Evolutionary conservation across 2,797 vertebrate species (phyloP), one percentile per base, ranked within the genome.

Genomic region (Malurus leucopterus): DNA sequence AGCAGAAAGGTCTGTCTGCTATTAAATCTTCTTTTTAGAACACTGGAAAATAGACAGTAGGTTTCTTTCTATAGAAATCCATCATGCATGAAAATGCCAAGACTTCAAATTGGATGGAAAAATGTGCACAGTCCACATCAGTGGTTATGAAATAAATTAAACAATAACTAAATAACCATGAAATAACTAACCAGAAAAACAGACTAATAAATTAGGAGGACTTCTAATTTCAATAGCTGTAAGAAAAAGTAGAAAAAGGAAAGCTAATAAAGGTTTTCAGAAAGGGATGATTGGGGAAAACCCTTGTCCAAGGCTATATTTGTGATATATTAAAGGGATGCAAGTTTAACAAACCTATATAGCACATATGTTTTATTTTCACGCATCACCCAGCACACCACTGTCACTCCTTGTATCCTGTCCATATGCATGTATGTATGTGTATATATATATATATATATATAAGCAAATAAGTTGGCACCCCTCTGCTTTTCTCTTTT

Each of bases 381-480:
- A 72, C 38, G 36, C 13, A 43, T 30, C 50, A 46, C 11, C 8
- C 83, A 55, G 22, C 32, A 78, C 17, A 67, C 11, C 38, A 71
- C 0, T 53, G 10, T 30, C 44, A 70, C 10, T 29, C 14, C 13
- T 62, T 38, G 6, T 30, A 51, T 14, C 19, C 17, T 53, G 51
- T 19, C 49, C 41, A 30, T 6, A 3, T 24, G 19, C 6, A 38
- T 6, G 8, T 29, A 44, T 26, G 7, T 30, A 18, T 11, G 1
- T 30, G 34, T 26, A 14, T 40, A 16, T 40, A 16, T 6, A 44
- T 14, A 13, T 30, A 41, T 26, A 14, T 40, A 16, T 40, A 16
- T 6, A 44, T 14, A 13, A 69, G 41, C 30, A 22, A 44, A 36
- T 17, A 44, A 0, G 2, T 1, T 46, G 21, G 15, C 12, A 73